Conservation (phyloP, 2,888 invertebrate genomes). For the Gibbula magus region DNA sequence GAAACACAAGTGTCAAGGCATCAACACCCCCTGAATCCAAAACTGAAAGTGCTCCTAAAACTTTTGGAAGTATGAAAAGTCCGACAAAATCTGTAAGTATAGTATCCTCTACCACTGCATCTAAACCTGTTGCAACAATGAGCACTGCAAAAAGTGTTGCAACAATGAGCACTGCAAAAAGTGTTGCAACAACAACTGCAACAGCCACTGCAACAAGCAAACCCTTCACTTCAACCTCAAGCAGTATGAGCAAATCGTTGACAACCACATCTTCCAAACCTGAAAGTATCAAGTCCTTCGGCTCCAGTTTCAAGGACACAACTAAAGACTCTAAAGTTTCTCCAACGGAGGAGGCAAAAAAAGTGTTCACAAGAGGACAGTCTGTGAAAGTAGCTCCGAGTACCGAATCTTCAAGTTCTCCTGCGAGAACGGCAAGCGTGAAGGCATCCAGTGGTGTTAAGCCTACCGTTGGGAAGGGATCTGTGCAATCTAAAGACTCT, state of each 20-base stretch:
- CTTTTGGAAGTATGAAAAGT: neutral
- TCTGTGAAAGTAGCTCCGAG: slow-evolving; percentile 9
- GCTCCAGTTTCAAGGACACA: neutral
- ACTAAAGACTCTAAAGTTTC: neutral
- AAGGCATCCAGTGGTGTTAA: neutral
- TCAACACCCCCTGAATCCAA: neutral
- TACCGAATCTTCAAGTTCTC: neutral
- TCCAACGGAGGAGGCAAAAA: slow-evolving; percentile 19
- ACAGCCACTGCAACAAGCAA: neutral
- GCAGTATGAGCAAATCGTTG: neutral
- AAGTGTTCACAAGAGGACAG: neutral
- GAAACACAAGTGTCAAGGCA: neutral
- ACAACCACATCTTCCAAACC: slow-evolving; percentile 17
- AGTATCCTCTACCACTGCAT: neutral
- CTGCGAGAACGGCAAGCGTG: neutral
- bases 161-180: no score
- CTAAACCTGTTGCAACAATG: neutral
- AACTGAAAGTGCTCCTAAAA: slow-evolving; percentile 14
- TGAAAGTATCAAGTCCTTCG: neutral
- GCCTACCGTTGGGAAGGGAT: neutral
- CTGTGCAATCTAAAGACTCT: slow-evolving; percentile 9
- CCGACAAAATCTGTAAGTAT: neutral
- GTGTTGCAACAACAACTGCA: no score
- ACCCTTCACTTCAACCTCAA: neutral
- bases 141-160: neutral